Base-by-base conservation (phyloP, 2,888 invertebrate genomes). In the Epirrhoe alternata region DNA sequence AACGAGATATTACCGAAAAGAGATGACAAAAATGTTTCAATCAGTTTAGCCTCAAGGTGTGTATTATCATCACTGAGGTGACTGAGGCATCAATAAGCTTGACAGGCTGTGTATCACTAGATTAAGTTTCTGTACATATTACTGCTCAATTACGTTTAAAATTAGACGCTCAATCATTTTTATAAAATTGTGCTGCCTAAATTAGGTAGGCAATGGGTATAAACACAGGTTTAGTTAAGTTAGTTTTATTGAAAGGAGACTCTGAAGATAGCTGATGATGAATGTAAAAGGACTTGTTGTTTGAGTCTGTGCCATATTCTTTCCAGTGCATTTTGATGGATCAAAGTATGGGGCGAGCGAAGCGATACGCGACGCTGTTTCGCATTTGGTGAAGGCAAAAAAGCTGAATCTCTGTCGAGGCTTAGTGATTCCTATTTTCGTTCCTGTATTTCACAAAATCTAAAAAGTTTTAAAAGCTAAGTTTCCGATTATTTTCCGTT, bases 281-380 rank as follows among this genome's bases (percentile, higher is more conserved):
- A 42, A 8, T 4, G 16, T 57, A 10, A 42, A 42, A n/a, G 17
- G 17, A 33, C 31, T 33, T 7, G 33, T 1, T 62, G 8, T 38
- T 38, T 2, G 42, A 54, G 50, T 66, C 65, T 62, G 62, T 66
- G 62, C 58, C 58, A 66, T 66, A 62, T 59, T 63, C 30, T 61
- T 59, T 51, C 24, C 53, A 50, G n/a, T 63, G 52, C 31, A 53
- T 58, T 42, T 52, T 47, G 56, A 56, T 42, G n/a, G 17, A 16
- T 55, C n/a, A 38, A 45, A 24, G 24, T 24, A 55, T 3, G 38
- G n/a, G n/a, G 54, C 50, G 38, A 17, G 10, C 38, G 42, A 42
- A n/a, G 10, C 42, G 12, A 42, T 7, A 42, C 1, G 10, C 35
- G 1, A 35, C 8, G 1, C 1, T 0, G 35, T 38, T 38, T 38